These are phyloP conservation scores for Dendrocincla fuliginosa DNA, from an alignment of 2,797 vertebrate genomes.

Conservation along the genomic window DNA sequence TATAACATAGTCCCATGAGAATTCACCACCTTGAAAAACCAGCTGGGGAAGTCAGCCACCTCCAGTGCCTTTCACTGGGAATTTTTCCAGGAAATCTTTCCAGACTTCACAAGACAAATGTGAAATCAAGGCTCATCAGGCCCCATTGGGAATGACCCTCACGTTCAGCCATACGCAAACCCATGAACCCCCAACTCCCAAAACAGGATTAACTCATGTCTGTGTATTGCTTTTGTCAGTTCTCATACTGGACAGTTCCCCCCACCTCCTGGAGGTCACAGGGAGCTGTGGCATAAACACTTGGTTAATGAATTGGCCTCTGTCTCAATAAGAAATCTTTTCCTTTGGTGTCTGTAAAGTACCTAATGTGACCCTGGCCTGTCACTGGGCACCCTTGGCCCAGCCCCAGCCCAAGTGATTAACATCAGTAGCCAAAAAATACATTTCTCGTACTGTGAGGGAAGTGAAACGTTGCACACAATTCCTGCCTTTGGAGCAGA, in stretches of 20 bases:
- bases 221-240: background rate
- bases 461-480: background rate
- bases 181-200: background rate
- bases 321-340: background rate
- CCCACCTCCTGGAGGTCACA: background rate
- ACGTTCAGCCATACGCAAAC: background rate
- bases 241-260: background rate
- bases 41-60: background rate
- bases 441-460: accelerated
- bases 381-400: background rate
- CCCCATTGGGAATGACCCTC: background rate
- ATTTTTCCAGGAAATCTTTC: background rate
- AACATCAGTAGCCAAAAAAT: background rate
- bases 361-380: accelerated
- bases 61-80: background rate
- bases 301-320: background rate
- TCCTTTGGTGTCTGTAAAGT: background rate
- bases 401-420: background rate
- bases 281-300: background rate
- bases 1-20: background rate
- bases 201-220: background rate
- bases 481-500: background rate
- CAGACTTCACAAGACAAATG: background rate
- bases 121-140: background rate
- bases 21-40: background rate